phyloP scores from a whole-genome alignment of 2,888 invertebrate genomes.

The Teleogryllus oceanicus region DNA sequence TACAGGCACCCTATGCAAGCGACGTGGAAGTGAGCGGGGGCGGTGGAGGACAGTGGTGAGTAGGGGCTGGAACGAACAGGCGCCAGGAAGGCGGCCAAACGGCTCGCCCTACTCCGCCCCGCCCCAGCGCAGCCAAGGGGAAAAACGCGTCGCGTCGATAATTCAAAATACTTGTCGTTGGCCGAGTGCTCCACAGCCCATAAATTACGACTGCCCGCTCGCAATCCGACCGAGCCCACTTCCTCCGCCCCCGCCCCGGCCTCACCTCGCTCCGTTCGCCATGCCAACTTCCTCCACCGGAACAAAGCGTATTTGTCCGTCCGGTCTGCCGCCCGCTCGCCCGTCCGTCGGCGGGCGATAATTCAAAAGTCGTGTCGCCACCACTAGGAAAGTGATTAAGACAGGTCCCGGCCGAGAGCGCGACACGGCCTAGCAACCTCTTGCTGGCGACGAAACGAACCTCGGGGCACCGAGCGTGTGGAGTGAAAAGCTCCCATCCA shows the following conservation, averaged over 20 bases:
- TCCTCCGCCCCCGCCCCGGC: background rate
- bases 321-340: background rate
- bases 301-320: background rate
- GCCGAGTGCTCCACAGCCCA: background rate
- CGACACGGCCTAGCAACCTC: background rate
- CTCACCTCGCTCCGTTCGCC: background rate
- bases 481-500: too few relatives aligned
- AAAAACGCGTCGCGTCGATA: background rate
- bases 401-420: background rate
- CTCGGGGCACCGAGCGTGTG: background rate
- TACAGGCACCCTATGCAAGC: too few relatives aligned
- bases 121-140: background rate
- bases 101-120: too few relatives aligned
- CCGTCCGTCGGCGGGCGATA: background rate
- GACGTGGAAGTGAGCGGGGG: background rate
- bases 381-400: background rate
- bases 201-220: background rate
- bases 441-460: background rate
- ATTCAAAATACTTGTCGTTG: background rate
- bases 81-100: background rate
- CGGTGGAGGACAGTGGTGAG: rapidly evolving
- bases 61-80: background rate
- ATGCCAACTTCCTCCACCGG: conserved; percentile 1
- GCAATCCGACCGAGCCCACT: background rate
- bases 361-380: conserved; percentile 18